Conservation (phyloP, 2,797 vertebrate species). For the Silurus lanzhouensis region DNA sequence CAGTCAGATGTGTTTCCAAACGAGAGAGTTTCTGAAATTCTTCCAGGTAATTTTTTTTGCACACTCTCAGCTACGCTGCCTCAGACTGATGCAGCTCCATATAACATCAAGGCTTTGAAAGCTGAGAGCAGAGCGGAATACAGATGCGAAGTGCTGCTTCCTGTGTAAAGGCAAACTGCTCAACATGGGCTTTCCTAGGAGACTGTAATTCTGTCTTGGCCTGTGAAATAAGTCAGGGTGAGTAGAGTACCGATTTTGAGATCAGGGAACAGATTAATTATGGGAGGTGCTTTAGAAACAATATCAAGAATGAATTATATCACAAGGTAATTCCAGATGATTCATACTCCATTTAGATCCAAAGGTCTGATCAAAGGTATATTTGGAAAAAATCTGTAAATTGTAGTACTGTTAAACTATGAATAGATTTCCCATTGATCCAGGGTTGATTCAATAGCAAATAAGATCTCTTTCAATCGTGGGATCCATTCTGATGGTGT, state of each 20-base stretch:
- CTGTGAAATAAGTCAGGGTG: not conserved
- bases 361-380: not conserved
- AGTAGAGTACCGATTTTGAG: conserved; percentile 1
- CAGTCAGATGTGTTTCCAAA: not conserved
- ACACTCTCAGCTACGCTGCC: conserved; percentile 9
- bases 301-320: not conserved
- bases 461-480: not conserved
- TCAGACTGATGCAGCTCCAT: conserved; percentile 21
- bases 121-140: conserved; percentile 26
- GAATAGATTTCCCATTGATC: not conserved
- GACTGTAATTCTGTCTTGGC: conserved; percentile 3
- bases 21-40: not conserved
- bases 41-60: conserved; percentile 23
- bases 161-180: conserved; percentile 17
- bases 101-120: conserved; percentile 10
- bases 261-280: not conserved
- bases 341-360: not conserved
- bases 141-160: not conserved
- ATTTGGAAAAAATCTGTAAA: not conserved
- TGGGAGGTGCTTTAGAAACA: not conserved
- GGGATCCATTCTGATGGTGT: not conserved
- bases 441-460: not conserved
- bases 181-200: conserved; percentile 28
- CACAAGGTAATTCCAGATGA: not conserved
- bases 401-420: not conserved